Evolutionary conservation across 2,113 vertebrate species (phyloP).

Genomic region (Thomomys bottae): DNA sequence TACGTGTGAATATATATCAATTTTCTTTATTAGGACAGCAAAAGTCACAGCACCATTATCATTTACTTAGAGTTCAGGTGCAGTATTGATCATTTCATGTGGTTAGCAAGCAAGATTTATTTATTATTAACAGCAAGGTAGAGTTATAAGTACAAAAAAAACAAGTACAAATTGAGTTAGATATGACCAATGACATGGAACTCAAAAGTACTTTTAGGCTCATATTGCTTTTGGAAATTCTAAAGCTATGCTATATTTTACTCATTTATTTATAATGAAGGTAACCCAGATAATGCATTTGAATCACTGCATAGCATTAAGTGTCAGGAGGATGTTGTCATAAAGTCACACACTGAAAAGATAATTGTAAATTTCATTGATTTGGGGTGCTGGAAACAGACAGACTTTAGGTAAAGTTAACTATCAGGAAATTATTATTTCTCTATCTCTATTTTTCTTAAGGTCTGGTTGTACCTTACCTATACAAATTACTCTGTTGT

Average conservation of each 20-base stretch:
- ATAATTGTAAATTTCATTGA: background rate
- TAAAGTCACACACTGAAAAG: too few relatives aligned
- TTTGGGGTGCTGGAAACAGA: background rate
- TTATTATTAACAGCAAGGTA: slow-evolving; percentile 67
- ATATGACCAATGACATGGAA: slow-evolving; percentile 56
- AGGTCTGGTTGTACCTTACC: background rate
- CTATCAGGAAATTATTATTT: background rate
- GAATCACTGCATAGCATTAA: background rate
- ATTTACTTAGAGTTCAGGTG: background rate
- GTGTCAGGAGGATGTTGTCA: slow-evolving; percentile 10
- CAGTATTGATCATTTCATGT: background rate
- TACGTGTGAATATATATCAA: background rate
- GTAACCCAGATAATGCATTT: slow-evolving; percentile 20
- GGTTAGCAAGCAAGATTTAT: background rate
- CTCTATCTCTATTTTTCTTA: background rate
- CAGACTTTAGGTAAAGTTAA: background rate
- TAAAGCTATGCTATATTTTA: slow-evolving; percentile 25
- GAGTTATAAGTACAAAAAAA: slow-evolving; percentile 62
- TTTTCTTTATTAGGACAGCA: background rate
- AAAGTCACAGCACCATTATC: background rate
- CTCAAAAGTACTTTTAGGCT: slow-evolving; percentile 57
- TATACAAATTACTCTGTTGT: background rate
- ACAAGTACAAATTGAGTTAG: slow-evolving; percentile 61
- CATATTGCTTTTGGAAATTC: slow-evolving; percentile 23
- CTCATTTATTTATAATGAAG: slow-evolving; percentile 55